phyloP scores from a whole-genome alignment of 2,113 vertebrate species.

The Phainopepla nitens region DNA sequence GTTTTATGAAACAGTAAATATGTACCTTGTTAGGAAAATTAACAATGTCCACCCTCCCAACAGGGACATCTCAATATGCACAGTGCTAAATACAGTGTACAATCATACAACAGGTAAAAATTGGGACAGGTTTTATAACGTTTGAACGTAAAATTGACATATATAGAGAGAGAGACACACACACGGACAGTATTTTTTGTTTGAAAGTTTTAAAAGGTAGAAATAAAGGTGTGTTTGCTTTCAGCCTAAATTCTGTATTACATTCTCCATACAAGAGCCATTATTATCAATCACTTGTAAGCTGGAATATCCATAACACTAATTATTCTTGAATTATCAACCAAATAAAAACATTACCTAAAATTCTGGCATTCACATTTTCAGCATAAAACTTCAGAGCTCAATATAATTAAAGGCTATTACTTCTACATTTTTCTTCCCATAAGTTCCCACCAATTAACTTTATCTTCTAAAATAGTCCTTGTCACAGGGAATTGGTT shows the following conservation, averaged over 20 bases:
- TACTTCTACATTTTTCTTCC: not conserved
- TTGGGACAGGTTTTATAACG: not conserved
- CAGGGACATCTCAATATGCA: not conserved
- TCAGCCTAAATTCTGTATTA: not conserved
- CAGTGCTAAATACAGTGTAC: not conserved
- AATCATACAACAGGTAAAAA: not conserved
- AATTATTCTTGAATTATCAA: not conserved
- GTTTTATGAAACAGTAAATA: not conserved
- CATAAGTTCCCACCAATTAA: not conserved
- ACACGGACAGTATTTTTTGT: not conserved
- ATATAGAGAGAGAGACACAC: accelerated
- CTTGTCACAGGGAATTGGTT: not conserved
- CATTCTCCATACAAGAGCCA: not conserved
- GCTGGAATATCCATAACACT: not conserved
- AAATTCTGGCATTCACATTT: not conserved
- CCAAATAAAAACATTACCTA: not conserved
- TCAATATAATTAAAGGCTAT: not conserved
- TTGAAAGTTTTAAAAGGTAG: not conserved
- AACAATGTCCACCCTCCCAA: not conserved
- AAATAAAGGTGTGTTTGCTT: not conserved
- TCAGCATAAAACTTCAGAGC: not conserved
- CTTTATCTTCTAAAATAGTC: not conserved
- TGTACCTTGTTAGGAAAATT: not conserved
- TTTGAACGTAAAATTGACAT: not conserved
- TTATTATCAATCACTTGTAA: not conserved